These are phyloP conservation scores for Ricordea florida DNA, from an alignment of 92 coral and sea anemone genomes.

Conservation along the genomic window DNA sequence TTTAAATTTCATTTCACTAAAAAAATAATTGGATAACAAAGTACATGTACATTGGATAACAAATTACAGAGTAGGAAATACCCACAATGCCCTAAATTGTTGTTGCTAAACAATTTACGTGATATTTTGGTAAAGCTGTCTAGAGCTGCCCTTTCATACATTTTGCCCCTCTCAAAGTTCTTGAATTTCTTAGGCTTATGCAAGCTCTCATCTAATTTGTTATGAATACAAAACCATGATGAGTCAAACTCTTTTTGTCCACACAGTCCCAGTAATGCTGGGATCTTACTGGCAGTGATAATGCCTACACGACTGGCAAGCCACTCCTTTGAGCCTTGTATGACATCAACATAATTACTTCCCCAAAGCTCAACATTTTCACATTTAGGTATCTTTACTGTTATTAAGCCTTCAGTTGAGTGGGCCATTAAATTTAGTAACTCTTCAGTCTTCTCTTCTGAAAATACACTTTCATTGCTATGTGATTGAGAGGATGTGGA, in stretches of 20 bases:
- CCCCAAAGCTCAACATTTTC: conserved; percentile 27
- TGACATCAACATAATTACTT: conserved; percentile 29
- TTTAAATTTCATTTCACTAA: too few species aligned
- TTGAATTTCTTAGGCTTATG: conserved; percentile 19
- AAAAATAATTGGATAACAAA: too few species aligned
- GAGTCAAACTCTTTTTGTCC: conserved; percentile 6
- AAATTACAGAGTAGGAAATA: too few species aligned
- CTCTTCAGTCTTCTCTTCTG: conserved; percentile 36
- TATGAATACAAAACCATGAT: conserved; percentile 11
- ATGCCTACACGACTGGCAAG: neutral
- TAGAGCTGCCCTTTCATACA: too few species aligned
- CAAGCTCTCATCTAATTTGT: conserved; percentile 12
- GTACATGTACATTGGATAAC: too few species aligned
- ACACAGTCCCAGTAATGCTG: conserved; percentile 7
- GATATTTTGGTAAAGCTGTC: too few species aligned
- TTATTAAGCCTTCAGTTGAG: neutral
- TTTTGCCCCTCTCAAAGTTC: too few species aligned
- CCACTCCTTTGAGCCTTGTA: conserved; percentile 24
- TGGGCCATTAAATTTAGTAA: conserved; percentile 16
- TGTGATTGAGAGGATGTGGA: neutral
- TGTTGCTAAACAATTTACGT: too few species aligned
- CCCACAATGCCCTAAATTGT: too few species aligned
- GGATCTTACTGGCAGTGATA: conserved; percentile 22
- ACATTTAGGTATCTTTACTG: conserved; percentile 30
- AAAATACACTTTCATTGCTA: conserved; percentile 26